Percentiles rank a stretch among this genome's conserved stretches.
Conservation (phyloP, 1,140 invertebrate genomes). For the Drosophila tropicalis region DNA sequence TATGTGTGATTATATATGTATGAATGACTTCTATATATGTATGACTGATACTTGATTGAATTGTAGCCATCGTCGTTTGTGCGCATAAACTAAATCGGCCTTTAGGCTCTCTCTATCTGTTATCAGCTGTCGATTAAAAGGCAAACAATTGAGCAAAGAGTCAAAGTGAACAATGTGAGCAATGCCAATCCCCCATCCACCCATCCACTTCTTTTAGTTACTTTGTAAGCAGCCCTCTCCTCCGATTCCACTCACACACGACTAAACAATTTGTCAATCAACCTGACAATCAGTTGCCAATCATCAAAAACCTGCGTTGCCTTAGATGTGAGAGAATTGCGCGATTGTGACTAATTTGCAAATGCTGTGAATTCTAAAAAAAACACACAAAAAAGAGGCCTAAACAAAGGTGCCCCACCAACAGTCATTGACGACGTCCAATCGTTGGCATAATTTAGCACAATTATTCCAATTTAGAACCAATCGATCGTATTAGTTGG, state of each 20-base stretch:
- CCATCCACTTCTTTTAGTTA: background rate
- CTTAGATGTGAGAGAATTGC: constrained; percentile 21
- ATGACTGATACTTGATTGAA: constrained; percentile 65
- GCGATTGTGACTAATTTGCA: constrained; percentile 50
- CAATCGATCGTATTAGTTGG: constrained; percentile 4
- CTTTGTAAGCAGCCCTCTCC: background rate
- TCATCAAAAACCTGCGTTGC: constrained; percentile 33
- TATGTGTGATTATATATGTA: constrained; percentile 12
- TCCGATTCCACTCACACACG: constrained; percentile 33
- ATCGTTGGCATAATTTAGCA: constrained; percentile 49
- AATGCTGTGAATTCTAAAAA: constrained; percentile 37
- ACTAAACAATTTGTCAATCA: constrained; percentile 66
- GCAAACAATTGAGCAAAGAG: constrained; percentile 28
- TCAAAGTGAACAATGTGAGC: constrained; percentile 32
- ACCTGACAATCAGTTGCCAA: constrained; percentile 66
- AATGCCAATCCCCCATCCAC: constrained; percentile 29
- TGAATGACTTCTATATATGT: constrained; percentile 24
- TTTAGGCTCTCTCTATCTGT: background rate
- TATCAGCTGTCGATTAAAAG: constrained; percentile 12
- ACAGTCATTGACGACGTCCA: constrained; percentile 20
- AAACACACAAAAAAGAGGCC: background rate
- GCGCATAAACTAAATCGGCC: constrained; percentile 27
- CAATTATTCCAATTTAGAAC: constrained; percentile 45
- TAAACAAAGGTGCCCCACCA: background rate
- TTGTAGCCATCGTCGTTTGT: constrained; percentile 37